Conservation (phyloP, 2,113 vertebrate genomes). For the Oostethus manadensis region DNA sequence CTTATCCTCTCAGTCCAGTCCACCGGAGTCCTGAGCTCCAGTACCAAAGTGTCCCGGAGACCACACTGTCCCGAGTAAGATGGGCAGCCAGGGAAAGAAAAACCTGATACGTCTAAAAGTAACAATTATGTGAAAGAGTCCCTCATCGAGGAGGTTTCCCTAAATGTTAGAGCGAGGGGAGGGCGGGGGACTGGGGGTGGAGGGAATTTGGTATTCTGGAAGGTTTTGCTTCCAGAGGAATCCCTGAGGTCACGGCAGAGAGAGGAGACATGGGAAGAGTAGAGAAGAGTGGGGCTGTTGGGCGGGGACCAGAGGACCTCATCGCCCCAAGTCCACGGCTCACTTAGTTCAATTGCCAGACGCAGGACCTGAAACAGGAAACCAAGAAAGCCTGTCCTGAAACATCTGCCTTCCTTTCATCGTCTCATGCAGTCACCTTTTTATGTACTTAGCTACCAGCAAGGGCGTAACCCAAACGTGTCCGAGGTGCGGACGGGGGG, state of each 20-base stretch:
- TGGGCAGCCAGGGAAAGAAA: conserved; percentile 40
- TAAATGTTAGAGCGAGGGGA: conserved; percentile 24
- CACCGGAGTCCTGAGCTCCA: conserved; percentile 43
- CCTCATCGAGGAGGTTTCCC: conserved; percentile 50
- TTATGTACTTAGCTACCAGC: too few species aligned
- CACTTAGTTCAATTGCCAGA: too few species aligned
- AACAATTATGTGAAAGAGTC: conserved; percentile 70
- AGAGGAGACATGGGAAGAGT: conserved; percentile 22
- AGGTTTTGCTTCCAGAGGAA: conserved; percentile 29
- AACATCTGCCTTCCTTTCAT: too few species aligned
- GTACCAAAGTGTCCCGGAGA: conserved; percentile 65
- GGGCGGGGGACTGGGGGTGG: too few species aligned
- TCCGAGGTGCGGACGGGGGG: too few species aligned
- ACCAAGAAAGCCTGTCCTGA: too few species aligned
- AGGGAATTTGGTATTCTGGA: conserved; percentile 54
- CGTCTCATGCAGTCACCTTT: too few species aligned
- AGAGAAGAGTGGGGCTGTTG: conserved; percentile 27
- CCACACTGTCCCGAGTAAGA: conserved; percentile 29
- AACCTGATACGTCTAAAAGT: conserved; percentile 62
- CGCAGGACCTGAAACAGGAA: too few species aligned
- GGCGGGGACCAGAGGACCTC: conserved; percentile 26
- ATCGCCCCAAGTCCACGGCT: conserved; percentile 12
- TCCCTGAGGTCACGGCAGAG: conserved; percentile 55
- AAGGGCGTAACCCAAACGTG: too few species aligned
- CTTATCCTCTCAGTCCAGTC: background rate